Evolutionary conservation across 2,888 invertebrate genomes (phyloP), one percentile per base, ranked within the genome.

Genomic region (Ornithoptera priamus): DNA sequence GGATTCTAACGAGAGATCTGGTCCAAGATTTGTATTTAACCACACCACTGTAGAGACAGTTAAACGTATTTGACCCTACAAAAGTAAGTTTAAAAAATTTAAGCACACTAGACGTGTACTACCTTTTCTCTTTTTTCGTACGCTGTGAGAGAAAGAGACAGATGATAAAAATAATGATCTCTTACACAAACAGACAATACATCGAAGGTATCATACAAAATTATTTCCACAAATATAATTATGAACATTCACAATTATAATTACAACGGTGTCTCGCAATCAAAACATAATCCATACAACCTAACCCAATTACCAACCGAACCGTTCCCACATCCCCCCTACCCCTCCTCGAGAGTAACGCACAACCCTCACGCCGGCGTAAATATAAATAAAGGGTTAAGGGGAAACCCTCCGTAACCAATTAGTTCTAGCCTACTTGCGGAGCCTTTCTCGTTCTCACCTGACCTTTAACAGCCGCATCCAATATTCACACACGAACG

Each of bases 391-490:
- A 70, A 66, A 63, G 22, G 24, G 57, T 22, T 46, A n/a, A 53
- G n/a, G 62, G 66, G 53, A 50, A 39, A 63, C 39, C 66, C 66
- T 59, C 50, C 53, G 36, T 46, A 39, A 60, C 53, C 62, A 67
- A 70, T 70, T 67, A 70, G 66, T 70, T 70, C 70, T 70, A 70
- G 53, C 70, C 70, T 67, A 70, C 53, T 70, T 70, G 63, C 62
- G 22, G 59, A 58, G 59, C 46, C 62, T 67, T 57, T 68, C 67
- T 68, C 65, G 65, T 59, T 56, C 66, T 70, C 59, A 53, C 59
- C 30, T n/a, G 70, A 70, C 70, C 70, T 70, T 70, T 70, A 67
- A 61, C 30, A 62, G 58, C 58, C 24, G 62, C 22, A 58, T 62
- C 46, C 20, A 36, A 58, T 62, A 66, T 66, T 66, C 50, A 62